A percentile compares a stretch with the other conserved stretches of the same genome.
phyloP scores from a whole-genome alignment of 37 sponge, comb jelly and placozoan genomes.

The Lycopodina hypogea region DNA sequence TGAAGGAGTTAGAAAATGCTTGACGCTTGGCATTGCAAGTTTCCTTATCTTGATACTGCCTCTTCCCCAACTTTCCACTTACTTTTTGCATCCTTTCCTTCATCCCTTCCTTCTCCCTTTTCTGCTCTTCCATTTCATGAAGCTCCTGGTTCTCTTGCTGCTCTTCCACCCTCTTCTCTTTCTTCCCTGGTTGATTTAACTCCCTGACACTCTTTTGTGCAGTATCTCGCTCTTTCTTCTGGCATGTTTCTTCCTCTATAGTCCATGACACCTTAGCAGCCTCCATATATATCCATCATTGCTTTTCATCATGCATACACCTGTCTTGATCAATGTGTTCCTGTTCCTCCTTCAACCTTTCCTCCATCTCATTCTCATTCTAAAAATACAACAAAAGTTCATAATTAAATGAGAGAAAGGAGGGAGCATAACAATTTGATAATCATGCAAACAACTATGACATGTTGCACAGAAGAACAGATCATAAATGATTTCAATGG shows the following conservation, averaged over 20 bases:
- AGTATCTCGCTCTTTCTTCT: background rate
- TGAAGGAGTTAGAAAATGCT: background rate
- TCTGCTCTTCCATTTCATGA: constrained; percentile 19
- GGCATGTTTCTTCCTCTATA: constrained; percentile 4
- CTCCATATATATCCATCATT: constrained; percentile 10
- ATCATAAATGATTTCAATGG: no score
- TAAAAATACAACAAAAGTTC: no score
- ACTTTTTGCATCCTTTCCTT: constrained; percentile 6
- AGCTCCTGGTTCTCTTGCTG: background rate
- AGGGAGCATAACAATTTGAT: no score
- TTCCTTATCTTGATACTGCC: constrained; percentile 13
- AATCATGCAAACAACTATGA: no score
- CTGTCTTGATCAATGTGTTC: constrained; percentile 29
- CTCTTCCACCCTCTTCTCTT: constrained; percentile 27
- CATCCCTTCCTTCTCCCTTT: constrained; percentile 25
- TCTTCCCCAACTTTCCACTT: constrained; percentile 27
- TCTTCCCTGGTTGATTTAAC: constrained; percentile 16
- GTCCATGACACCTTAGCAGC: background rate
- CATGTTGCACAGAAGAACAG: no score
- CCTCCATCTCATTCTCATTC: constrained; percentile 33
- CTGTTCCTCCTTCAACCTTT: constrained; percentile 21
- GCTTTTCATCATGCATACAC: constrained; percentile 20
- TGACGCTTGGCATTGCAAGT: background rate
- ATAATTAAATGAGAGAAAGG: no score
- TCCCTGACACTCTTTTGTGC: constrained; percentile 19